Evolutionary conservation across 2,113 vertebrate genomes (phyloP), one percentile per base, ranked within the genome.

Genomic region (Planiliza haematocheilus): DNA sequence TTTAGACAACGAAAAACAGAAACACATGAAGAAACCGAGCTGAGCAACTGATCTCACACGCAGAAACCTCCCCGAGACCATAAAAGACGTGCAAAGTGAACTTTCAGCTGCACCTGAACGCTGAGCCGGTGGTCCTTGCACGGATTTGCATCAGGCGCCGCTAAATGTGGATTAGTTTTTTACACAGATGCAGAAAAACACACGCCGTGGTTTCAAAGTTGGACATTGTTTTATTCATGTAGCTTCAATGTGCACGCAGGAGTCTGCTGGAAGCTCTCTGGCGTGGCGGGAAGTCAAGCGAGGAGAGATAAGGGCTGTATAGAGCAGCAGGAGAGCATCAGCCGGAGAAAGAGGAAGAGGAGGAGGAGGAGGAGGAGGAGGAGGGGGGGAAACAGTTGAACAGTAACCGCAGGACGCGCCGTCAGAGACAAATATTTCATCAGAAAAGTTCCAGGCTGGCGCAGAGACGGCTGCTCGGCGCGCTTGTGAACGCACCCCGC

Each of bases 191-290:
- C 57, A 67, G 38, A 36, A 57, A 70, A 51, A 74, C 16, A 8
- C 38, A 48, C 0, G 61, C 61, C 70, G 10, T 10, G 70, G 72
- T 77, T 62, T 50, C 2, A 71, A 63, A 82, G 65, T 53, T 65
- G 68, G 59, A 65, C 63, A 46, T 60, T 82, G 77, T 85, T 89
- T 88, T 86, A 89, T 87, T 87, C 87, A 85, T 85, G 77, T 7
- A 21, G 72, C 74, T 68, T 21, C n/a, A 20, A 42, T 59, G 70
- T 1, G 70, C 38, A 79, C 69, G 59, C 76, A 20, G 53, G 16
- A 68, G 85, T 43, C 78, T 43, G 62, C 70, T 68, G 82, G 66
- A 78, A 39, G 69, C 84, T 74, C 68, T 76, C 50, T 70, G 78
- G 70, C 74, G 39, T 70, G 74, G 74, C 46, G 49, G 78, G 68